Percentiles rank a stretch among this genome's conserved stretches.
Conservation (phyloP, 2,888 invertebrate genomes). For the Catocala sponsa region DNA sequence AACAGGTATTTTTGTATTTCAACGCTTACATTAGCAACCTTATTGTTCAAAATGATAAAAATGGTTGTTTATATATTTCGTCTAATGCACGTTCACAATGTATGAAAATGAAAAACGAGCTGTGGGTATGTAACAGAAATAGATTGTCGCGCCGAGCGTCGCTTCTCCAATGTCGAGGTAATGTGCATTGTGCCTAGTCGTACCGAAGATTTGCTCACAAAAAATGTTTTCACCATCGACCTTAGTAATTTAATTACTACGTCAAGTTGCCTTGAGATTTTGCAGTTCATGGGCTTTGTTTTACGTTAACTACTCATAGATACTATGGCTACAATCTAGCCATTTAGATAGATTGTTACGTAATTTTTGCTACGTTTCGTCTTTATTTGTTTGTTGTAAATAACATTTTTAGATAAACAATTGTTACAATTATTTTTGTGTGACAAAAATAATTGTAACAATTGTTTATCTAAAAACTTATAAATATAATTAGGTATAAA, state of each 20-base stretch:
- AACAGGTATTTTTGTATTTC: background rate
- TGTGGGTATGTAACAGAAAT: conserved; percentile 64
- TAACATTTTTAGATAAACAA: too few relatives aligned
- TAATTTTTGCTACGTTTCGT: background rate
- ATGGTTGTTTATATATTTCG: conserved; percentile 40
- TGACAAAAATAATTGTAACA: too few relatives aligned
- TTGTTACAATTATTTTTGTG: too few relatives aligned
- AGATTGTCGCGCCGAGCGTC: conserved; percentile 58
- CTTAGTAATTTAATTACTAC: conserved; percentile 48
- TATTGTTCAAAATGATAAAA: background rate
- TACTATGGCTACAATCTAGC: background rate
- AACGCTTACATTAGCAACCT: background rate
- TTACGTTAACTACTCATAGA: background rate
- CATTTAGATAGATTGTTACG: background rate
- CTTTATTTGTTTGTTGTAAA: too few relatives aligned
- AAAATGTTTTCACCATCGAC: conserved; percentile 40
- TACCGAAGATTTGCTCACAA: conserved; percentile 22
- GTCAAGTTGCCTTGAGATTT: conserved; percentile 25
- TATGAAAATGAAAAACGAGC: conserved; percentile 71
- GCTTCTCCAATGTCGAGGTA: conserved; percentile 77
- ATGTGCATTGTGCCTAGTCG: conserved; percentile 64
- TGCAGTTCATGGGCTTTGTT: conserved; percentile 21
- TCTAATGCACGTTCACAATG: conserved; percentile 46
- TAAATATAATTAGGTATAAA: too few relatives aligned
- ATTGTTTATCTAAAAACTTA: too few relatives aligned